A percentile compares a stretch with the other conserved stretches of the same genome.
phyloP scores from a whole-genome alignment of 2,888 invertebrate species.

The Hypercompe scribonia region DNA sequence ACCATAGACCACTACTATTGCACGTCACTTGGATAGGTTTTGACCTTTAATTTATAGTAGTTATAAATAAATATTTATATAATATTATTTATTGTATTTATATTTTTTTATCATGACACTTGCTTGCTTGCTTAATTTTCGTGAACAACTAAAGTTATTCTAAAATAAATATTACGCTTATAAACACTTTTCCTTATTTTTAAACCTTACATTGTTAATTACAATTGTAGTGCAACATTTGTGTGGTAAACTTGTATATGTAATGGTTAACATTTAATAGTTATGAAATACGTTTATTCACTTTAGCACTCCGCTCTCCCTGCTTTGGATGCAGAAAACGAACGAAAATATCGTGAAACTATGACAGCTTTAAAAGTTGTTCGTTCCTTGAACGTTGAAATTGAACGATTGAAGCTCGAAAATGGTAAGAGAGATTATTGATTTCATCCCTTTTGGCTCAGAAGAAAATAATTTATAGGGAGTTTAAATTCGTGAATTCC shows the following conservation, averaged over 20 bases:
- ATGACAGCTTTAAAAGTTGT: slow-evolving; percentile 60
- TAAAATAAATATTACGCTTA: no score
- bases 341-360: slow-evolving; percentile 67
- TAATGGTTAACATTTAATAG: background rate
- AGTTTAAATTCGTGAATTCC: background rate
- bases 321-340: slow-evolving; percentile 69
- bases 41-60: no score
- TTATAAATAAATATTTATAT: no score
- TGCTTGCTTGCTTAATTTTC: no score
- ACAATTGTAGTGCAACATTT: background rate
- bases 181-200: background rate
- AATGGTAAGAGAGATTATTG: slow-evolving; percentile 55
- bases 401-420: slow-evolving; percentile 64
- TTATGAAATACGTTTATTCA: background rate
- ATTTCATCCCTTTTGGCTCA: background rate
- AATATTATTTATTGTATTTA: no score
- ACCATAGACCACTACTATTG: no score
- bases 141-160: no score
- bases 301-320: slow-evolving; percentile 67
- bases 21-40: no score
- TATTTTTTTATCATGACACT: no score
- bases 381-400: slow-evolving; percentile 64
- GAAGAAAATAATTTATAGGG: no score
- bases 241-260: background rate
- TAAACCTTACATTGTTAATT: background rate